Evolutionary conservation across 2,797 vertebrate genomes (phyloP).

Genomic region (Mus minutoides): DNA sequence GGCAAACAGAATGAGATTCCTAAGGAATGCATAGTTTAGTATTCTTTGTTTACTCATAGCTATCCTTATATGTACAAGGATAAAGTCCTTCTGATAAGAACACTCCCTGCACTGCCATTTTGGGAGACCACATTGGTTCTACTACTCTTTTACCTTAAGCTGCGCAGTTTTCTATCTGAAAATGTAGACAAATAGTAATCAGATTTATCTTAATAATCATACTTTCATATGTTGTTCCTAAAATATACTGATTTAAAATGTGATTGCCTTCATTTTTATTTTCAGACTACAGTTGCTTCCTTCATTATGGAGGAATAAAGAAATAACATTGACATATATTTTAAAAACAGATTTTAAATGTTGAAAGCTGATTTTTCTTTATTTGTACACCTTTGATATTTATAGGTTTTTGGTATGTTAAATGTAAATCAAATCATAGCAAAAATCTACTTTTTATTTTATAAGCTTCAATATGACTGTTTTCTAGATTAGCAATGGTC

Average conservation of each 20-base stretch:
- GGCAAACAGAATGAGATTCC: not conserved
- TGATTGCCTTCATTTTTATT: not conserved
- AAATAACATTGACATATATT: not conserved
- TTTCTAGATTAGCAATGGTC: not conserved
- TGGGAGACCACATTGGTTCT: not conserved
- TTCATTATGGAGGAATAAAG: not conserved
- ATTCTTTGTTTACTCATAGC: too few relatives aligned
- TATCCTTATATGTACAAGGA: too few relatives aligned
- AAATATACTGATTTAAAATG: not conserved
- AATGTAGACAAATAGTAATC: not conserved
- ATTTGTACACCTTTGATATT: not conserved
- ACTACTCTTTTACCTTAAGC: not conserved
- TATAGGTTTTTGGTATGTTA: not conserved
- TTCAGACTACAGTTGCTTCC: not conserved
- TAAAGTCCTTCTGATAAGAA: not conserved
- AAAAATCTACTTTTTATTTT: not conserved
- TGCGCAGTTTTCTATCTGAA: not conserved
- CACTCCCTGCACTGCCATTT: not conserved
- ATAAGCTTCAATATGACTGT: not conserved
- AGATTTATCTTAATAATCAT: not conserved
- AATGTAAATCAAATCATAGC: slow-evolving; percentile 18
- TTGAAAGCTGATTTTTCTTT: not conserved
- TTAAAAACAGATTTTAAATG: not conserved
- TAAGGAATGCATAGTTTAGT: not conserved
- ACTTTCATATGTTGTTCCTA: not conserved